Base-by-base conservation (phyloP, 2,888 invertebrate species). In the Phortica okadai region DNA sequence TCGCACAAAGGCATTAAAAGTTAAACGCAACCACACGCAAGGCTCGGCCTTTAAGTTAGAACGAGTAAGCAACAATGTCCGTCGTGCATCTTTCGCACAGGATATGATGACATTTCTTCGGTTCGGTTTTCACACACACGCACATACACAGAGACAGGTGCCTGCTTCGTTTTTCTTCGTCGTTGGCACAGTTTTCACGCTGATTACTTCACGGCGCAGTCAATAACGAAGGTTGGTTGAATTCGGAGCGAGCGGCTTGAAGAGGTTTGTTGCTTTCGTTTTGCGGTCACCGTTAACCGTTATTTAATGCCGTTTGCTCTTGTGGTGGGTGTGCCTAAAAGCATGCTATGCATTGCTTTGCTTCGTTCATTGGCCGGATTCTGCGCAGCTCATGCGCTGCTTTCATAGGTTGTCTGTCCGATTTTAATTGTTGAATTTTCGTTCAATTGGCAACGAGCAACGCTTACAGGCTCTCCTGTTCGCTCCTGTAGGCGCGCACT, bases 341-440 rank as follows among this genome's bases (percentile, higher is more conserved):
- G n/a, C 41, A 67, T 67, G 67, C 44, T 67, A 44, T 83, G 83
- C 78, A 33, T 5, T 5, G 33, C 33, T 33, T 33, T 33, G 2
- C 14, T 50, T 50, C 79, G 77, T 10, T 50, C 66, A 67, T 64
- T 50, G 54, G 77, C 72, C 74, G 87, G 89, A 85, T 89, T 90
- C 89, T 90, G 89, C 89, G 89, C 89, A 89, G 77, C 87, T 76
- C 82, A 75, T 81, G 80, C 85, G 82, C 69, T 72, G 80, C 79
- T 84, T 80, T 85, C 85, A 83, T 88, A 86, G 87, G 86, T 86
- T 81, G 88, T 59, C 79, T 76, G 69, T 75, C 75, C 59, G 74
- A 72, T 78, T 33, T 78, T 76, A 78, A 77, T 76, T 78, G 74
- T 73, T 69, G 75, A 67, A 76, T 75, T 74, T 74, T 44, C 73